Evolutionary conservation across 2,113 vertebrate genomes (phyloP).

Genomic region (Eretmochelys imbricata): DNA sequence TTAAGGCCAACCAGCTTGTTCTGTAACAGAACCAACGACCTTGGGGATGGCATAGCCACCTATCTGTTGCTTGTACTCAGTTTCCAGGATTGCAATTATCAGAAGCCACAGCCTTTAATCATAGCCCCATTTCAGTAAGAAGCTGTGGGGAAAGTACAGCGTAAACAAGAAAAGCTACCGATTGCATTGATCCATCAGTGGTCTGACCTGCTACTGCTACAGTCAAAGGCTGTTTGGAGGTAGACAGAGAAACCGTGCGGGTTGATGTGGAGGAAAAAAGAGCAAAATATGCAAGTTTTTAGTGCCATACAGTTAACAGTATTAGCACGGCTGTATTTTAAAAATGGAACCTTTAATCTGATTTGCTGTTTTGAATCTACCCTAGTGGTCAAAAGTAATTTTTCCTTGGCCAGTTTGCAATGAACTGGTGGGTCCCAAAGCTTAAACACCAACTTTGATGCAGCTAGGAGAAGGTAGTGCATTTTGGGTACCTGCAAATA

Average conservation of each 20-base stretch:
- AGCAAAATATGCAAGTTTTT: background rate
- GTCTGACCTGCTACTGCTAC: rapidly evolving
- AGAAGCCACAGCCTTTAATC: too few relatives aligned
- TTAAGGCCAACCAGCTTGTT: background rate
- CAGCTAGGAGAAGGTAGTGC: rapidly evolving
- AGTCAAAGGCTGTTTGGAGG: background rate
- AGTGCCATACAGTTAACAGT: background rate
- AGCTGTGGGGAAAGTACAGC: background rate
- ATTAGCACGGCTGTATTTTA: background rate
- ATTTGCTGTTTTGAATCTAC: background rate
- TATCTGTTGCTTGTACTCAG: background rate
- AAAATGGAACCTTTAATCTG: background rate
- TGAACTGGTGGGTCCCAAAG: rapidly evolving
- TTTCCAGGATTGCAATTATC: background rate
- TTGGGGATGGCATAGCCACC: background rate
- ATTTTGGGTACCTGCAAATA: rapidly evolving
- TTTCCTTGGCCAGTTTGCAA: rapidly evolving
- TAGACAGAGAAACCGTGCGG: background rate
- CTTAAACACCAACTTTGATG: background rate
- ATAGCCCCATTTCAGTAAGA: background rate
- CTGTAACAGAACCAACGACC: background rate
- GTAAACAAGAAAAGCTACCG: background rate
- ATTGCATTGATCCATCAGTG: rapidly evolving
- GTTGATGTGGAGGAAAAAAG: background rate
- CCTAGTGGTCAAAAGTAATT: background rate